Conservation (phyloP, 2,888 invertebrate species). For the Stramonita haemastoma region DNA sequence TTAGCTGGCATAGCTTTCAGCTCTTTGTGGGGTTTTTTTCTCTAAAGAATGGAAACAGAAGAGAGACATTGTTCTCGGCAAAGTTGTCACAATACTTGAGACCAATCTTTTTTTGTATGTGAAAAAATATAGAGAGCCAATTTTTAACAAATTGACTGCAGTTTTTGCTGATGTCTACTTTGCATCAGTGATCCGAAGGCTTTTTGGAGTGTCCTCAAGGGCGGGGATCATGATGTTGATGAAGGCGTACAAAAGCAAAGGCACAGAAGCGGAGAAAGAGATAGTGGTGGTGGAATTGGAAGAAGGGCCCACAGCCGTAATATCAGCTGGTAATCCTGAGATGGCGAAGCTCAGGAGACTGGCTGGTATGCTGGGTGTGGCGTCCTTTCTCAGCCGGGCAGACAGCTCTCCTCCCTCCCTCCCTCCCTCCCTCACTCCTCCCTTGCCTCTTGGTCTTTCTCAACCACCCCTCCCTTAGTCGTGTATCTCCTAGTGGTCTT, state of each 20-base stretch:
- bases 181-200: no score
- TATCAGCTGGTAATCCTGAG: conserved; percentile 98
- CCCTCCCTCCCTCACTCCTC: not conserved
- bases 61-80: not conserved
- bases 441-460: no score
- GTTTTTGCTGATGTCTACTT: no score
- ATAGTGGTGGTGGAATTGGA: not conserved
- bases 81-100: not conserved
- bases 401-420: conserved; percentile 29
- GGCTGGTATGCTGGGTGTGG: conserved; percentile 72
- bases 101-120: not conserved
- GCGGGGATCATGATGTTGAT: no score
- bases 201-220: no score
- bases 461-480: no score
- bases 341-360: conserved; percentile 69
- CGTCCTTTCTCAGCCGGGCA: conserved; percentile 42
- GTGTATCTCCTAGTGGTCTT: no score
- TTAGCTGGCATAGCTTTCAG: not conserved
- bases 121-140: no score
- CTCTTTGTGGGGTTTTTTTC: not conserved
- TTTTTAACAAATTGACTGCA: no score
- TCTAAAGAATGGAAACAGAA: not conserved
- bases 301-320: conserved; percentile 80
- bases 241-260: no score
- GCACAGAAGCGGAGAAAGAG: no score